Conservation (phyloP, 2,888 invertebrate species). For the Melikaiella ostensackeni region DNA sequence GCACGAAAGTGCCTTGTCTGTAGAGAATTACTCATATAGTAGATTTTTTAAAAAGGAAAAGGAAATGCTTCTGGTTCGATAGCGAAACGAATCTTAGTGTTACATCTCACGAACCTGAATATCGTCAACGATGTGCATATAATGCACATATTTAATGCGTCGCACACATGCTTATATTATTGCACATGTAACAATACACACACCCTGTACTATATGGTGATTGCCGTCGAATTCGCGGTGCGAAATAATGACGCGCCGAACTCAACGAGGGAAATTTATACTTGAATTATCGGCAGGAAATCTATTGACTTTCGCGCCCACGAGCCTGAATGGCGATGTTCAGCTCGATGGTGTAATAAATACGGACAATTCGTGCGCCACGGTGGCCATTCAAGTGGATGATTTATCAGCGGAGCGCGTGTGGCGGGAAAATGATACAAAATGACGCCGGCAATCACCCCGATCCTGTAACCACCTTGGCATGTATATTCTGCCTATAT, state of each 20-base stretch:
- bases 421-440: constrained; percentile 74
- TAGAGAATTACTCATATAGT: too few relatives aligned
- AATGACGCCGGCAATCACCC: constrained; percentile 57
- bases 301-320: constrained; percentile 55
- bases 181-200: constrained; percentile 4
- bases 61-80: neutral
- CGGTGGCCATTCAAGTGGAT: constrained; percentile 62
- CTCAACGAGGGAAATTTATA: constrained; percentile 69
- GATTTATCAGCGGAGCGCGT: constrained; percentile 72
- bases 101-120: neutral
- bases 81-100: neutral
- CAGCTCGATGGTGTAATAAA: constrained; percentile 46
- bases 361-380: constrained; percentile 62
- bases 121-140: neutral
- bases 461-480: constrained; percentile 36
- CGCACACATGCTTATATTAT: neutral
- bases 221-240: constrained; percentile 47
- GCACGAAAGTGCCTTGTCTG: too few relatives aligned
- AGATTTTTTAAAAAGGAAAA: neutral
- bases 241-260: constrained; percentile 65
- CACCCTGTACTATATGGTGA: neutral
- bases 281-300: constrained; percentile 66
- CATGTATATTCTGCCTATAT: neutral
- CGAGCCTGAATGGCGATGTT: constrained; percentile 42
- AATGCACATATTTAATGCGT: neutral